phyloP scores from a whole-genome alignment of 2,113 vertebrate genomes.

The Hyperopisus bebe region DNA sequence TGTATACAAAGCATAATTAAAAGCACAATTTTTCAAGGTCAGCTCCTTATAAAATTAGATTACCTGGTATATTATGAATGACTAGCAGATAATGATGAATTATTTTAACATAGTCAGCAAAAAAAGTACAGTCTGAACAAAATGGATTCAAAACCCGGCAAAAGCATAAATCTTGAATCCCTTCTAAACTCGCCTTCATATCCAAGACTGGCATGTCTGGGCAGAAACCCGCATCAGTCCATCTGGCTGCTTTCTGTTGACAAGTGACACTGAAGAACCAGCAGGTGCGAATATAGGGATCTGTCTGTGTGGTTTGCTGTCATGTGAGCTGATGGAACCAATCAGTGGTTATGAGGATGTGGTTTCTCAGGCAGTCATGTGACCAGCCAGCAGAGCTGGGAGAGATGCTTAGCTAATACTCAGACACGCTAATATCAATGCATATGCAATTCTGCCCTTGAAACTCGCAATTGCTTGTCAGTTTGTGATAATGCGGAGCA shows the following conservation, averaged over 20 bases:
- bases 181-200: neutral
- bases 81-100: conserved; percentile 19
- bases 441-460: neutral
- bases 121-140: neutral
- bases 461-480: neutral
- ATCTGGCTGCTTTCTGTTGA: neutral
- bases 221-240: neutral
- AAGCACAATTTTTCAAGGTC: neutral
- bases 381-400: neutral
- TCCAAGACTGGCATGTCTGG: neutral
- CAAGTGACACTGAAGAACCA: neutral
- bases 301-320: conserved; percentile 4
- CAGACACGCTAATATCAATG: neutral
- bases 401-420: neutral
- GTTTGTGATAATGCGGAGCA: neutral
- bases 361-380: neutral
- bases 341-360: conserved; percentile 30
- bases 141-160: neutral
- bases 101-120: conserved; percentile 15
- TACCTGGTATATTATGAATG: neutral
- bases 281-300: neutral
- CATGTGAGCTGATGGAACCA: conserved; percentile 37
- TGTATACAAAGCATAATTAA: neutral
- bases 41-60: neutral
- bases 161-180: conserved; percentile 13